Evolutionary conservation across 2,113 vertebrate genomes (phyloP).

Genomic region (Oplegnathus fasciatus): DNA sequence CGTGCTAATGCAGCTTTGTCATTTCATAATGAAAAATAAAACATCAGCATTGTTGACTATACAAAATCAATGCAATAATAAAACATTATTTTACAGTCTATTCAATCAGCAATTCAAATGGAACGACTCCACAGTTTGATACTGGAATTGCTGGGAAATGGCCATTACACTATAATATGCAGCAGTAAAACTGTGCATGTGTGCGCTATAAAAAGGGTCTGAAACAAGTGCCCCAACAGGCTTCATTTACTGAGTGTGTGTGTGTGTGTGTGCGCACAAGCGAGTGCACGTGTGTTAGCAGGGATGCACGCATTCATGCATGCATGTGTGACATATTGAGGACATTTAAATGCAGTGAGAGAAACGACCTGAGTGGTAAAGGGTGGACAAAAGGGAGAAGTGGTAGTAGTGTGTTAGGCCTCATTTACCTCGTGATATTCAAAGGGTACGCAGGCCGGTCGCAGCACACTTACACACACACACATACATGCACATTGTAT

Average conservation of each 20-base stretch:
- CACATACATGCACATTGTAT: neutral
- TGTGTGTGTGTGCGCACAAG: neutral
- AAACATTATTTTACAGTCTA: slow-evolving; percentile 20
- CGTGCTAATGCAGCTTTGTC: neutral
- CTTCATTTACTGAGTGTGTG: slow-evolving; percentile 11
- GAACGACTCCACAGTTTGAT: neutral
- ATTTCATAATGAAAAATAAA: neutral
- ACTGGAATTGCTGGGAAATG: slow-evolving; percentile 14
- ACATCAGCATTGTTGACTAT: neutral
- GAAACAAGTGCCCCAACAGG: slow-evolving; percentile 34
- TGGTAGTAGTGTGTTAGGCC: slow-evolving; percentile 58
- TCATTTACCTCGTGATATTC: slow-evolving; percentile 75
- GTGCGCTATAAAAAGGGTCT: slow-evolving; percentile 38
- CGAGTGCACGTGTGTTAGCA: neutral
- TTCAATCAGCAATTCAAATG: slow-evolving; percentile 16
- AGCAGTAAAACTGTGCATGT: slow-evolving; percentile 42
- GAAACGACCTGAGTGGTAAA: slow-evolving; percentile 65
- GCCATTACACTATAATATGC: slow-evolving; percentile 33
- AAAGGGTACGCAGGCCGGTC: slow-evolving; percentile 42
- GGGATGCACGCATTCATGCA: slow-evolving; percentile 45
- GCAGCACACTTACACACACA: neutral
- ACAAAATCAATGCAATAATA: slow-evolving; percentile 10
- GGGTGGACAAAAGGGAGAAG: slow-evolving; percentile 66
- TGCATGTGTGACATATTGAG: slow-evolving; percentile 76
- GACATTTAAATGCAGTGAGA: slow-evolving; percentile 73